Evolutionary conservation across 30 jellyfish, hydroid and myxozoan species (phyloP).

Genomic region (Hydra vulgaris): DNA sequence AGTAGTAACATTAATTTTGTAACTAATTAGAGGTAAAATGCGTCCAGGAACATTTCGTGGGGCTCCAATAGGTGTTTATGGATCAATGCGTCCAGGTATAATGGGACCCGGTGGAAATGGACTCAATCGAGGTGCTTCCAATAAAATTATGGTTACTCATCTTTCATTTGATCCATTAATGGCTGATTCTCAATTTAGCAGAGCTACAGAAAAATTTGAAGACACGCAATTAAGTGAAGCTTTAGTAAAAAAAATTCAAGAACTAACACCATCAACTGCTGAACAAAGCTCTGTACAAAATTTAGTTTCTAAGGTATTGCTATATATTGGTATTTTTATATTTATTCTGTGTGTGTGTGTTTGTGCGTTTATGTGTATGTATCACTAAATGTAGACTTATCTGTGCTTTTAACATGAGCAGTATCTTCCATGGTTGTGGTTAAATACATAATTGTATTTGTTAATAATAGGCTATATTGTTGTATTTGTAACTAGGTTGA

Average conservation of each 20-base stretch:
- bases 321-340: too few species aligned
- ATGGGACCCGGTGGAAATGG: constrained; percentile 25
- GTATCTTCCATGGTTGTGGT: too few species aligned
- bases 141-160: constrained; percentile 50
- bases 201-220: constrained; percentile 39
- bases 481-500: too few species aligned
- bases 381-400: too few species aligned
- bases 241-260: constrained; percentile 48
- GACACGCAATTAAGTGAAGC: constrained; percentile 67
- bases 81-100: constrained; percentile 23
- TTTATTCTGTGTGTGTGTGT: too few species aligned
- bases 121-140: constrained; percentile 21
- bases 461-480: too few species aligned
- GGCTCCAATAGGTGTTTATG: constrained; percentile 52
- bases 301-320: constrained; percentile 30
- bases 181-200: constrained; percentile 61
- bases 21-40: constrained; percentile 39
- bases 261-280: constrained; percentile 58
- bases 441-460: too few species aligned
- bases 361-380: too few species aligned
- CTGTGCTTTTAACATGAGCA: too few species aligned
- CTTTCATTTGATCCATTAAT: constrained; percentile 61
- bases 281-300: constrained; percentile 58
- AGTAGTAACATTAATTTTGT: too few species aligned
- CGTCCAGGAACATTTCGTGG: constrained; percentile 45